Percentiles rank a stretch among this genome's conserved stretches.
Evolutionary conservation across 2,113 vertebrate species (phyloP).

Genomic region (Eleginops maclovinus): DNA sequence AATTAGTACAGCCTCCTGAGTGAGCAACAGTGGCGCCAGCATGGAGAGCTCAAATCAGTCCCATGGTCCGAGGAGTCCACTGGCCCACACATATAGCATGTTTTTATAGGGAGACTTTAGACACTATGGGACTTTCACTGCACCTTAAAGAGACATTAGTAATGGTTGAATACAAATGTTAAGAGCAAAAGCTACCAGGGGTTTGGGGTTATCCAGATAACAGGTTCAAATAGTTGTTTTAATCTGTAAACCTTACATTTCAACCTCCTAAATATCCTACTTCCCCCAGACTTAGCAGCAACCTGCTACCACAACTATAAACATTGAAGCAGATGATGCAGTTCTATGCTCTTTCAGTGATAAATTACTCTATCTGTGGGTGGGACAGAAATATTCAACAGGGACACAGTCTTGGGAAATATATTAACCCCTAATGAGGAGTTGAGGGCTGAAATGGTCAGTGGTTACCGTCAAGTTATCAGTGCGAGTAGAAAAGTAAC

Average conservation of each 20-base stretch:
- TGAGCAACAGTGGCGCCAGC: conserved; percentile 10
- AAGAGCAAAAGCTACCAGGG: neutral
- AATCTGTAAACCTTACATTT: neutral
- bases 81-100: neutral
- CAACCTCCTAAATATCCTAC: neutral
- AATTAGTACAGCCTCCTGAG: conserved; percentile 53
- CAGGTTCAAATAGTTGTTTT: neutral
- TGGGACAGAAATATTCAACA: neutral
- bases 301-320: neutral
- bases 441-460: neutral
- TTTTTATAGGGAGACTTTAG: neutral
- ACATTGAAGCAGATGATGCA: neutral
- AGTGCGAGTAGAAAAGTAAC: neutral
- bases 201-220: neutral
- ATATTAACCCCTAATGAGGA: neutral
- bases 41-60: conserved; percentile 16
- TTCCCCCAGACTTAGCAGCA: neutral
- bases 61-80: conserved; percentile 17
- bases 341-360: neutral
- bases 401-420: neutral
- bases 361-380: neutral
- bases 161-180: neutral
- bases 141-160: neutral
- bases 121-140: neutral
- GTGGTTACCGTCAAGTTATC: neutral